Evolutionary conservation across 2,888 invertebrate genomes (phyloP).

Genomic region (Drosophila helvetica): DNA sequence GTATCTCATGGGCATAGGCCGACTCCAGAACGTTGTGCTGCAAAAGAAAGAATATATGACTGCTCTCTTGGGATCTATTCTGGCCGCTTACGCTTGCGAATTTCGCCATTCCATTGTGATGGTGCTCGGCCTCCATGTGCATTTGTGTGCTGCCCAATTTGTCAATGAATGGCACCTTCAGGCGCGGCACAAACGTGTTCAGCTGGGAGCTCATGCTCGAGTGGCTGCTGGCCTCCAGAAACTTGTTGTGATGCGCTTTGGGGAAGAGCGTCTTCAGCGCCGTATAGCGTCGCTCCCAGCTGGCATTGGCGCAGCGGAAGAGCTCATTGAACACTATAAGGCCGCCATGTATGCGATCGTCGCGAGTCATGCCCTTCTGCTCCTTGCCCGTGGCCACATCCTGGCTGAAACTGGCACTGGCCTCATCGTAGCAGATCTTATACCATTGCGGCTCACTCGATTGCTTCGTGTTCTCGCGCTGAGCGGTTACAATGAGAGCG

Average conservation of each 20-base stretch:
- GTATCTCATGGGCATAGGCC: constrained; percentile 91
- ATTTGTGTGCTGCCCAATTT: constrained; percentile 79
- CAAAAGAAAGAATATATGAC: background rate
- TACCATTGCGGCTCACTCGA: constrained; percentile 95
- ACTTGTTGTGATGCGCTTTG: constrained; percentile 76
- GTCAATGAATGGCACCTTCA: constrained; percentile 84
- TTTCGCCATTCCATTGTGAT: constrained; percentile 67
- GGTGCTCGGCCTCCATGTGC: constrained; percentile 80
- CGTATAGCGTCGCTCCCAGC: constrained; percentile 93
- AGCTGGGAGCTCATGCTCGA: constrained; percentile 65
- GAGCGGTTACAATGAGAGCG: constrained; percentile 96
- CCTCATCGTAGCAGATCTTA: constrained; percentile 96
- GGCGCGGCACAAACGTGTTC: constrained; percentile 83
- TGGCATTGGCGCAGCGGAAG: constrained; percentile 93
- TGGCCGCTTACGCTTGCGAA: constrained; percentile 66
- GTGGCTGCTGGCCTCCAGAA: constrained; percentile 58
- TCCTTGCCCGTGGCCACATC: constrained; percentile 88
- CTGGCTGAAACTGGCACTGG: constrained; percentile 88
- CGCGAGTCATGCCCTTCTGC: constrained; percentile 90
- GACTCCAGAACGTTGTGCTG: constrained; percentile 90
- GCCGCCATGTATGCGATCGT: constrained; percentile 96
- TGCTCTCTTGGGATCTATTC: background rate
- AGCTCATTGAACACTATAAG: constrained; percentile 97
- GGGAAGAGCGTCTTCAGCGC: constrained; percentile 87
- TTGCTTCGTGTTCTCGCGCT: constrained; percentile 97